These are phyloP conservation scores for Drosophila sturtevanti DNA, from an alignment of 1,140 invertebrate genomes.

Conservation along the genomic window DNA sequence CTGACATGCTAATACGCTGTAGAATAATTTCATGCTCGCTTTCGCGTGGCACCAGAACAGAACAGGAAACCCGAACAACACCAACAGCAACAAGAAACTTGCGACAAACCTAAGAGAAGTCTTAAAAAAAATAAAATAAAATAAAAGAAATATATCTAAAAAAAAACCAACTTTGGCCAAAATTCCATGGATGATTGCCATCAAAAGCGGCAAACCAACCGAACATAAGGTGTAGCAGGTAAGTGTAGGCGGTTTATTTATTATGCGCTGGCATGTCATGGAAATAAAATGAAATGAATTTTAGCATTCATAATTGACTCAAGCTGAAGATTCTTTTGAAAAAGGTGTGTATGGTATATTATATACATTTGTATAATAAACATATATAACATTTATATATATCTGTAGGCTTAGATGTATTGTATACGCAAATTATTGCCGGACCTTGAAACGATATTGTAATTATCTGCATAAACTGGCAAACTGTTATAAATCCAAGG, in stretches of 20 bases:
- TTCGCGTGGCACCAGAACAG: conserved; percentile 7
- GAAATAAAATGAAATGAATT: conserved; percentile 18
- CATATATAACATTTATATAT: too few relatives aligned
- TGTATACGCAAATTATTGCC: background rate
- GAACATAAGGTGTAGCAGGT: conserved; percentile 11
- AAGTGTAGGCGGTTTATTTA: conserved; percentile 18
- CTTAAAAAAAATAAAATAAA: background rate
- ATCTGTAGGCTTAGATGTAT: background rate
- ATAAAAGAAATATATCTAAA: background rate
- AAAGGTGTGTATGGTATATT: conserved; percentile 4
- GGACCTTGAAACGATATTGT: background rate
- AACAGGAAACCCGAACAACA: background rate
- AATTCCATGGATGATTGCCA: conserved; percentile 15
- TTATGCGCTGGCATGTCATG: conserved; percentile 11
- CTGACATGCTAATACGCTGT: conserved; percentile 11
- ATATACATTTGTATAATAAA: too few relatives aligned
- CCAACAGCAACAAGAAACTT: conserved; percentile 1
- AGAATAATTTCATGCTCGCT: conserved; percentile 8
- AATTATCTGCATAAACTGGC: background rate
- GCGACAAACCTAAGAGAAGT: conserved; percentile 2
- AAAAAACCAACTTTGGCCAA: background rate
- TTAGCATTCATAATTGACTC: conserved; percentile 16
- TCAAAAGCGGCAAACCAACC: conserved; percentile 11
- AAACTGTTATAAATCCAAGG: background rate
- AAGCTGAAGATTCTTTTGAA: conserved; percentile 5